A percentile compares a stretch with the other conserved stretches of the same genome.
These are phyloP conservation scores for Psittacula echo DNA, from an alignment of 2,797 vertebrate genomes.

Conservation along the genomic window DNA sequence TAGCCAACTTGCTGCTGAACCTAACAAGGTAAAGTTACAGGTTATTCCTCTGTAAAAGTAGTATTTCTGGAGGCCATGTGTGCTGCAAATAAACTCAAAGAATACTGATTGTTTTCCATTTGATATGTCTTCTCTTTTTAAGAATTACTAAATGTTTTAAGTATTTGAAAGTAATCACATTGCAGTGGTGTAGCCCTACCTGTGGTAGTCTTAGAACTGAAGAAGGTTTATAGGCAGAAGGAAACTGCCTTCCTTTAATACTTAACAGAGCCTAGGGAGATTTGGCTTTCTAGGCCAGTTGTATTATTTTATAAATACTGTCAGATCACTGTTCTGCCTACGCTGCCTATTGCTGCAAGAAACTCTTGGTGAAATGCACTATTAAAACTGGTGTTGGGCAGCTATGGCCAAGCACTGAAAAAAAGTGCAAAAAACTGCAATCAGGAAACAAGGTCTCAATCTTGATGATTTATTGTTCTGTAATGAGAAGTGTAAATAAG, in stretches of 20 bases:
- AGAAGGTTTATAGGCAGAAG: neutral
- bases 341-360: neutral
- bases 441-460: neutral
- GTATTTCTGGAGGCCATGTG: neutral
- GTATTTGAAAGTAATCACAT: neutral
- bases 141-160: neutral
- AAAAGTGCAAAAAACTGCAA: neutral
- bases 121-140: neutral
- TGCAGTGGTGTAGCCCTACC: neutral
- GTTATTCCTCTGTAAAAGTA: neutral
- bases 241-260: neutral
- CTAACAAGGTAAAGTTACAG: constrained; percentile 87
- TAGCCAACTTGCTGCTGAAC: constrained; percentile 93
- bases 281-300: neutral
- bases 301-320: neutral
- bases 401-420: neutral
- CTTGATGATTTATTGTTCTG: neutral
- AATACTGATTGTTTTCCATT: neutral
- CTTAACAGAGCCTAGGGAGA: neutral
- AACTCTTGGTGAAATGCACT: neutral
- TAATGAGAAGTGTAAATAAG: neutral
- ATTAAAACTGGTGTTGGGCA: neutral
- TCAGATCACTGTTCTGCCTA: neutral
- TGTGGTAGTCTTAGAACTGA: neutral
- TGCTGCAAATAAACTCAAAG: neutral